A percentile compares a stretch with the other conserved stretches of the same genome.
These are phyloP conservation scores for Recurvirostra avosetta DNA, from an alignment of 2,113 vertebrate genomes.

Conservation along the genomic window DNA sequence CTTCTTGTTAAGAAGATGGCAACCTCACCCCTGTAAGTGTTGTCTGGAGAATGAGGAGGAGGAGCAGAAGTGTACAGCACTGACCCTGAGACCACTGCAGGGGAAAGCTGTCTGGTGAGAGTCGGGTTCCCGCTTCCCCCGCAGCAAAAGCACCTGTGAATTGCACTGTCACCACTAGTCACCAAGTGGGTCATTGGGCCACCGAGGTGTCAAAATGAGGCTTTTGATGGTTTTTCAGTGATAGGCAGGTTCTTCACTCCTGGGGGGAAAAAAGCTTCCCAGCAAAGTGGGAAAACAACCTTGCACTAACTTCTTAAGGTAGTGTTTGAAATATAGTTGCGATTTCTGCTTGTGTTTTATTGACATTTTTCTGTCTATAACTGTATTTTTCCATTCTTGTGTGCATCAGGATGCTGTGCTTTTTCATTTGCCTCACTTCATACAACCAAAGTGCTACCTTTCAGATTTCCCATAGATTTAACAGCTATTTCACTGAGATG, in stretches of 20 bases:
- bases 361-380: neutral
- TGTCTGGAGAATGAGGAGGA: neutral
- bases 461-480: neutral
- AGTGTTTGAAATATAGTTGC: neutral
- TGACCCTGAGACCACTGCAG: neutral
- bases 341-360: neutral
- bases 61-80: neutral
- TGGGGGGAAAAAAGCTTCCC: neutral
- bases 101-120: neutral
- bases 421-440: neutral
- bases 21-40: neutral
- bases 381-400: neutral
- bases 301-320: neutral
- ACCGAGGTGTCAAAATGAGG: rapidly evolving
- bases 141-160: neutral
- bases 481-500: neutral
- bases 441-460: neutral
- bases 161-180: too few species aligned
- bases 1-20: neutral
- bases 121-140: neutral
- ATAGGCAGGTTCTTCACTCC: neutral
- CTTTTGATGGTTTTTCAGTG: neutral
- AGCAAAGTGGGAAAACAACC: neutral
- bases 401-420: neutral
- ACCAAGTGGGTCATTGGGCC: neutral